A percentile compares a stretch with the other conserved stretches of the same genome.
phyloP scores from a whole-genome alignment of 2,113 vertebrate species.

The Scartelaos histophorus region DNA sequence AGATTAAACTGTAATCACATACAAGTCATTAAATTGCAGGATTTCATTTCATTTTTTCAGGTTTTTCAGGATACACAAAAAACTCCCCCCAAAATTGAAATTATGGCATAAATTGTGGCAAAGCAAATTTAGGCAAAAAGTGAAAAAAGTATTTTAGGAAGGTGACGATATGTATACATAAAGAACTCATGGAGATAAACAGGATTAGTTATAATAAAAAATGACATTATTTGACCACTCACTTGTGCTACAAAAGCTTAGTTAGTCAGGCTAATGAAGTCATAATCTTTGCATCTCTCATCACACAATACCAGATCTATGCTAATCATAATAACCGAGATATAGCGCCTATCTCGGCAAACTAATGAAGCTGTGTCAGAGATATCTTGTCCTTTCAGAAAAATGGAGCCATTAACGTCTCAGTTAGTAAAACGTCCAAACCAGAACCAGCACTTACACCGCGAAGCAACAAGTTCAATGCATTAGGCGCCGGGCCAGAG shows the following conservation, averaged over 20 bases:
- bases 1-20: not conserved
- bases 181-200: no score
- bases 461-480: conserved; percentile 52
- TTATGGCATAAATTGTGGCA: no score
- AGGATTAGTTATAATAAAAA: not conserved
- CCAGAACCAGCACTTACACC: conserved; percentile 1
- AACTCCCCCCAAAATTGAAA: no score
- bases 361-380: not conserved
- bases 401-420: conserved; percentile 21
- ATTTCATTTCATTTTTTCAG: no score
- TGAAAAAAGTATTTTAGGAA: no score
- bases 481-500: conserved; percentile 43
- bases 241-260: not conserved
- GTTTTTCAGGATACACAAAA: no score
- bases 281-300: not conserved
- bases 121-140: no score
- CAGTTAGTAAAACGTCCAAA: conserved; percentile 12
- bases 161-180: no score
- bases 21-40: no score
- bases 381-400: not conserved
- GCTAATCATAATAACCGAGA: conserved; percentile 2
- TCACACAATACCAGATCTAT: conserved; percentile 7
- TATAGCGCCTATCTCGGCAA: not conserved
- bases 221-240: not conserved
- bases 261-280: not conserved